Evolutionary conservation across 2,797 vertebrate genomes (phyloP), one percentile per base, ranked within the genome.

Genomic region (Oreonectes daqikongensis): DNA sequence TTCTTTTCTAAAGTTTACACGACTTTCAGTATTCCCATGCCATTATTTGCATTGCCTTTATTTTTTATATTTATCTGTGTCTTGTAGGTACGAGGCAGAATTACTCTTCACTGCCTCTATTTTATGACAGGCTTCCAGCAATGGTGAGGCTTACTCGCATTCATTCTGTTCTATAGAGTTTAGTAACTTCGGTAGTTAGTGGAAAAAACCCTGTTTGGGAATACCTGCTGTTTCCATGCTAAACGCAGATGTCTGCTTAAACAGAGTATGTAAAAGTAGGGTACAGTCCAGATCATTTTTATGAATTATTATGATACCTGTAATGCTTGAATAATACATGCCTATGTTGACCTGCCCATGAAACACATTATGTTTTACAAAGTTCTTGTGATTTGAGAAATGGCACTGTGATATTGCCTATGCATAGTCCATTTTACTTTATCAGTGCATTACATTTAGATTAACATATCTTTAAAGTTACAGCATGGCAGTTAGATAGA

Each of bases 81-180:
- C 18, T 30, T 72, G 35, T 72, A 69, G 69, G 63, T 63, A 42
- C 17, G 30, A 57, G 59, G n/a, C 63, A 42, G 55, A 67, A 59
- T 72, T n/a, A 73, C 75, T 26, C 70, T 52, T 53, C 0, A 30
- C 57, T 75, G 38, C 59, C 79, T 44, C 81, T 84, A 63, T 38
- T 26, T 79, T 71, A 87, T 71, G 86, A 87, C 85, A 2, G 85
- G 48, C 82, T 81, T 38, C 61, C 86, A 75, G 81, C 81, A 40
- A 93, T 93, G 92, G 92, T 93, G 82, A 92, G 92, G n/a, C 44
- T 64, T 10, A 28, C 2, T 38, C 12, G 57, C 20, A 59, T 35
- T 2, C 7, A 17, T 32, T 60, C 32, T 55, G 18, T 65, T 38
- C 32, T 26, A 2, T 15, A 24, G 20, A 8, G 26, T 59, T 57